phyloP scores from a whole-genome alignment of 1,140 invertebrate species.

The Diorhabda carinulata region DNA sequence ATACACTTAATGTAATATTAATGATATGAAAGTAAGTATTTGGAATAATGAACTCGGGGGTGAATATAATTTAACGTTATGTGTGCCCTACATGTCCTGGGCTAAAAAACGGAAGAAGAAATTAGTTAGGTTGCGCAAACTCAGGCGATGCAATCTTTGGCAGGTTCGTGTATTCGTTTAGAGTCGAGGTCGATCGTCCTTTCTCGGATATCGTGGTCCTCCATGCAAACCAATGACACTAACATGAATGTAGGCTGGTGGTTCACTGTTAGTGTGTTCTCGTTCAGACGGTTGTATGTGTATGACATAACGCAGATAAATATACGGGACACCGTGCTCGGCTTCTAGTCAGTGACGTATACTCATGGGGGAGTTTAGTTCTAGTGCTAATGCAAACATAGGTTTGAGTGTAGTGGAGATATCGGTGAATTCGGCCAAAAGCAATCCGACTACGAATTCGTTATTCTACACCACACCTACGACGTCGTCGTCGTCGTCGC shows the following conservation, averaged over 20 bases:
- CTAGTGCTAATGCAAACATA: constrained; percentile 46
- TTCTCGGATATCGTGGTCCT: constrained; percentile 29
- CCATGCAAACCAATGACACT: constrained; percentile 37
- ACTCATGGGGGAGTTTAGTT: constrained; percentile 49
- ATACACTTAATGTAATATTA: background rate
- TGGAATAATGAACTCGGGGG: too few relatives aligned
- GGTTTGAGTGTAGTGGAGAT: constrained; percentile 46
- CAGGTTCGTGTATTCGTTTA: constrained; percentile 19
- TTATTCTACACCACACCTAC: constrained; percentile 47
- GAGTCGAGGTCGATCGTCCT: constrained; percentile 28
- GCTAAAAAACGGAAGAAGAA: constrained; percentile 18
- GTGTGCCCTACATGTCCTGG: constrained; percentile 4
- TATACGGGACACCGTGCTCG: constrained; percentile 29
- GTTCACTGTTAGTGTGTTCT: constrained; percentile 39
- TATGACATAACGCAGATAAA: constrained; percentile 40
- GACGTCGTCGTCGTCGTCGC: constrained; percentile 24
- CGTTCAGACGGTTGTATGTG: constrained; percentile 35
- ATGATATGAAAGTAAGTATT: background rate
- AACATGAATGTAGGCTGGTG: constrained; percentile 42
- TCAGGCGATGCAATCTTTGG: constrained; percentile 22
- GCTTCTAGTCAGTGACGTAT: constrained; percentile 36
- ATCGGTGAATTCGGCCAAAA: constrained; percentile 41
- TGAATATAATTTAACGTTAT: background rate
- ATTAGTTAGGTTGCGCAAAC: constrained; percentile 12
- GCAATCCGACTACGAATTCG: constrained; percentile 39